Percentiles rank a stretch among this genome's conserved stretches.
phyloP scores from a whole-genome alignment of 2,797 vertebrate genomes.

The Podarcis siculus region DNA sequence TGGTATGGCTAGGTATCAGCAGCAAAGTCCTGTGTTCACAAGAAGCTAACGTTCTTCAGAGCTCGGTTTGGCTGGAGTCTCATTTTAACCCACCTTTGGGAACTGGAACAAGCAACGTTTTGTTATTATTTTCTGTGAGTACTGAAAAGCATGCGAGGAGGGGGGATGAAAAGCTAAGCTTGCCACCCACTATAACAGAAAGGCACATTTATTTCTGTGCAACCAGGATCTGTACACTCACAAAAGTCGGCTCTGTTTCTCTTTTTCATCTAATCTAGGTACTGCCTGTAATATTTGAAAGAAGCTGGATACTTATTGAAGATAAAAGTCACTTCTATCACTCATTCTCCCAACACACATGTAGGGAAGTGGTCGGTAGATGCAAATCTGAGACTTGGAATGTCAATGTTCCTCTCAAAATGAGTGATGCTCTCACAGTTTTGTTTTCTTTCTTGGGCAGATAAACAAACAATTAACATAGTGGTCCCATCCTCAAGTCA shows the following conservation, averaged over 20 bases:
- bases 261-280: neutral
- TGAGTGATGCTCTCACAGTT: neutral
- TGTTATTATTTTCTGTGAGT: constrained; percentile 2
- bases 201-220: neutral
- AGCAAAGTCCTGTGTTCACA: constrained; percentile 24
- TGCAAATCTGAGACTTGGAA: neutral
- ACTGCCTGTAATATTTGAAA: neutral
- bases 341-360: neutral
- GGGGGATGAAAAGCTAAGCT: neutral
- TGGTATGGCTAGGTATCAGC: neutral
- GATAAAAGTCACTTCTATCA: neutral
- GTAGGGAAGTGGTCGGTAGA: neutral
- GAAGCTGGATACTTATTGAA: neutral
- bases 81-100: constrained; percentile 27
- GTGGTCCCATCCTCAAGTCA: neutral
- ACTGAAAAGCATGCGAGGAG: constrained; percentile 22
- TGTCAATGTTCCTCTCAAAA: neutral
- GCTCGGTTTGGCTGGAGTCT: neutral
- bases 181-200: neutral
- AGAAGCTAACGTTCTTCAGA: neutral
- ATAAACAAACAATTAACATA: neutral
- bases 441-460: neutral
- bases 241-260: neutral
- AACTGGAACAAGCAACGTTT: neutral
- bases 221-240: neutral